Evolutionary conservation across 2,797 vertebrate species (phyloP).

Genomic region (Jordanella pulchra): DNA sequence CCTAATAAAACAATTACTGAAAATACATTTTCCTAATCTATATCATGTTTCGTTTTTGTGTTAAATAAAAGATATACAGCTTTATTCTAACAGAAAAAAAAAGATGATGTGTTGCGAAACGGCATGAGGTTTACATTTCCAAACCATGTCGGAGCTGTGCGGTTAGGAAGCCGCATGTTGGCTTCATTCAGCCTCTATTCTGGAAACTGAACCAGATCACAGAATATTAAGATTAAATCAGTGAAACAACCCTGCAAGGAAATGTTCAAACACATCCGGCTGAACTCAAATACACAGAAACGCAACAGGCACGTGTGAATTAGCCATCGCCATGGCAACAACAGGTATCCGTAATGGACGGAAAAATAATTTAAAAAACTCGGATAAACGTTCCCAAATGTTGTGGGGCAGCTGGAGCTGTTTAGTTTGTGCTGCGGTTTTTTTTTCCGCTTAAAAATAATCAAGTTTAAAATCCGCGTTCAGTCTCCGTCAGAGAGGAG

Average conservation of each 20-base stretch:
- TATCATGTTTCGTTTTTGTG: neutral
- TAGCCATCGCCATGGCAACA: slow-evolving; percentile 7
- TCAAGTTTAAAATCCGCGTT: neutral
- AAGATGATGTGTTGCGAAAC: neutral
- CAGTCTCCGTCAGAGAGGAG: neutral
- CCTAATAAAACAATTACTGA: too few species aligned
- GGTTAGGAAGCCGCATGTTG: neutral
- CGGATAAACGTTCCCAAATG: too few species aligned
- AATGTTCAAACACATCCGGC: neutral
- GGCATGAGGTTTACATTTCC: neutral
- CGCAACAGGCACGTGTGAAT: neutral
- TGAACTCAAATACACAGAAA: neutral
- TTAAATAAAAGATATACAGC: neutral
- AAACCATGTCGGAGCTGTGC: slow-evolving; percentile 2
- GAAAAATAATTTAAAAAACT: neutral
- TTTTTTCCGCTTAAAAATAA: neutral
- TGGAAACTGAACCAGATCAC: neutral
- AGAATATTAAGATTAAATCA: neutral
- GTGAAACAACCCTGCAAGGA: neutral
- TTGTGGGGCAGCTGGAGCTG: too few species aligned
- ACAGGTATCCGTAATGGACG: neutral
- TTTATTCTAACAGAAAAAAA: neutral
- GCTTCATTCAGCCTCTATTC: neutral
- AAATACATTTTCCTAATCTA: neutral
- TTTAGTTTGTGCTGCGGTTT: neutral